Evolutionary conservation across 2,113 vertebrate genomes (phyloP), one percentile per base, ranked within the genome.

Genomic region (Empidonax alnorum): DNA sequence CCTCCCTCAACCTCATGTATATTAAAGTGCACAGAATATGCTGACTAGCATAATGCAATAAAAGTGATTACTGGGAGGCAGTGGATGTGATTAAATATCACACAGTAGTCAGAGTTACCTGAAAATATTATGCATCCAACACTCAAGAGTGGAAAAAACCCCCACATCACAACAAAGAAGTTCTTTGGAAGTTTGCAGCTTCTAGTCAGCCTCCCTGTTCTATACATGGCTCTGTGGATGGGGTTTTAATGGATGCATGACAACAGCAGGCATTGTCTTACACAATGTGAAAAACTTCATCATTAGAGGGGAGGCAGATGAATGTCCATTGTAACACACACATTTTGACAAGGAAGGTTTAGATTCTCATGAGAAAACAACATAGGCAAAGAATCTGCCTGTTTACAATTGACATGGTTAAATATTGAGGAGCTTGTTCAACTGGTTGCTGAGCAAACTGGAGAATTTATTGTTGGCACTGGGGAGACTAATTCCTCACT

Each of bases 1-100:
- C 97, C 78, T 96, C 95, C 93, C 87, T 97, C 96, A 95, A 87
- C 79, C 95, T 97, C 97, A 98, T 98, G 97, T 98, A 97, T 97
- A 98, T 98, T 97, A 97, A 98, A 97, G 93, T 87, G 79, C 81
- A 91, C 76, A 58, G 96, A 97, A 96, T 97, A 93, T 96, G 97
- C 97, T 97, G 97, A 98, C 97, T 97, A 88, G 94, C 97, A 97
- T 97, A 97, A 95, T 82, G 96, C 84, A 92, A 94, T 96, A 93
- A 79, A 95, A 96, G 94, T 97, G 97, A 97, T 97, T 97, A 96
- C 96, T 82, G 68, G 82, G 87, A 95, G 83, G 96, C 65, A 88
- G 93, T 75, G 23, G 72, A 95, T 90, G 94, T 97, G 96, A 98
- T 97, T 98, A 97, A 98, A 97, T 92, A 96, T 95, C 96, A 88